Percentiles rank a stretch among this genome's conserved stretches.
Evolutionary conservation across 2,797 vertebrate genomes (phyloP).

Genomic region (Gymnoscopelus microlampas): DNA sequence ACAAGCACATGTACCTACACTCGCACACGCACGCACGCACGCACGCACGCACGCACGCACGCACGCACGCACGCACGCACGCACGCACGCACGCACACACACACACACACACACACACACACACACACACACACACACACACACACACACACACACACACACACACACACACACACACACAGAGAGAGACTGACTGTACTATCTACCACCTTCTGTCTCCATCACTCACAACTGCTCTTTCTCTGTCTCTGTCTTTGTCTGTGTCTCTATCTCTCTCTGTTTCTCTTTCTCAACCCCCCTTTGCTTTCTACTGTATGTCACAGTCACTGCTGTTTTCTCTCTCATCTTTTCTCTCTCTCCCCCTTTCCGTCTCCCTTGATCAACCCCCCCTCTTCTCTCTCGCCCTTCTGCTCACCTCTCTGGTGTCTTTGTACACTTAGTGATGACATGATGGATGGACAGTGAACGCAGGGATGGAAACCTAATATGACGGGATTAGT

Average conservation of each 20-base stretch:
- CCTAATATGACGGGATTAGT: slow-evolving; percentile 60
- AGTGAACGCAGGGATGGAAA: slow-evolving; percentile 52
- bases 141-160: too few species aligned
- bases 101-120: too few species aligned
- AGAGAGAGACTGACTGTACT: too few species aligned
- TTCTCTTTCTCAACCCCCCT: neutral
- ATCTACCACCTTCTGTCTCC: slow-evolving; percentile 34
- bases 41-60: too few species aligned
- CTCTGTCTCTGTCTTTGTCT: slow-evolving; percentile 1
- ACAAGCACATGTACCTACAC: too few species aligned
- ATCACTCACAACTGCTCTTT: slow-evolving; percentile 31
- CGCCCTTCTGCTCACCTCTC: slow-evolving; percentile 24
- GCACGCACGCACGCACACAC: too few species aligned
- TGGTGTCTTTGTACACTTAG: slow-evolving; percentile 63
- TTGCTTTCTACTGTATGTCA: neutral
- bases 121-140: too few species aligned
- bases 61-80: too few species aligned
- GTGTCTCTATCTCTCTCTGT: slow-evolving; percentile 14
- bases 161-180: too few species aligned
- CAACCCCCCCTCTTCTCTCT: neutral
- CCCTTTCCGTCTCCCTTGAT: neutral
- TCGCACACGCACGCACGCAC: too few species aligned
- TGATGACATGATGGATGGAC: slow-evolving; percentile 56
- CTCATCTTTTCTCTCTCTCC: neutral
- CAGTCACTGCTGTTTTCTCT: neutral